A percentile compares a stretch with the other conserved stretches of the same genome.
Conservation (phyloP, 2,797 vertebrate species). For the Phoebastria nigripes region DNA sequence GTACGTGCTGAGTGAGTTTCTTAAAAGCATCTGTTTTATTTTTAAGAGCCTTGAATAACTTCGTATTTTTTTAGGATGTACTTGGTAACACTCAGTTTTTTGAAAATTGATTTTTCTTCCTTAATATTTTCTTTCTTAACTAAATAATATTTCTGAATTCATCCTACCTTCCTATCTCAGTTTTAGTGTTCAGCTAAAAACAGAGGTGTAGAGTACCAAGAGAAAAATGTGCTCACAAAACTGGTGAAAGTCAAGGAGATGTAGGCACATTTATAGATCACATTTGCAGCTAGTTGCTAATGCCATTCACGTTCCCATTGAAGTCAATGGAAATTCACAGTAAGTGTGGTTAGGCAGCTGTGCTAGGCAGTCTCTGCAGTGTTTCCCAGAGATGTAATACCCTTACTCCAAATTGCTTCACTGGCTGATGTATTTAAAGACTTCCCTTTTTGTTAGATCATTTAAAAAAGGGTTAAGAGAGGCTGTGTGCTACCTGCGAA, state of each 20-base stretch:
- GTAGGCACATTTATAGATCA: not conserved
- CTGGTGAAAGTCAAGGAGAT: not conserved
- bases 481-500: not conserved
- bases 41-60: not conserved
- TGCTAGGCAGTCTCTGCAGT: not conserved
- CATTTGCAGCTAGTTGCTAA: not conserved
- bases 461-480: not conserved
- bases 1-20: fast-evolving
- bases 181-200: not conserved
- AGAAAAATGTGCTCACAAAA: not conserved
- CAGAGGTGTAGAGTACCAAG: not conserved
- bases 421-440: not conserved
- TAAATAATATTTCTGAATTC: not conserved
- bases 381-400: not conserved
- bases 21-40: not conserved
- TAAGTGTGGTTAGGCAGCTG: not conserved
- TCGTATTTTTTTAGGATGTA: not conserved
- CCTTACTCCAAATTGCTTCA: not conserved
- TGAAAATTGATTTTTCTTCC: not conserved
- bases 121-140: not conserved
- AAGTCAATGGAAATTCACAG: conserved; percentile 5
- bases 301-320: not conserved
- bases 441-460: not conserved
- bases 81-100: not conserved
- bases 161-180: not conserved